A percentile compares a stretch with the other conserved stretches of the same genome.
phyloP scores from a whole-genome alignment of 1,140 invertebrate species.

The Drosophila pandora region DNA sequence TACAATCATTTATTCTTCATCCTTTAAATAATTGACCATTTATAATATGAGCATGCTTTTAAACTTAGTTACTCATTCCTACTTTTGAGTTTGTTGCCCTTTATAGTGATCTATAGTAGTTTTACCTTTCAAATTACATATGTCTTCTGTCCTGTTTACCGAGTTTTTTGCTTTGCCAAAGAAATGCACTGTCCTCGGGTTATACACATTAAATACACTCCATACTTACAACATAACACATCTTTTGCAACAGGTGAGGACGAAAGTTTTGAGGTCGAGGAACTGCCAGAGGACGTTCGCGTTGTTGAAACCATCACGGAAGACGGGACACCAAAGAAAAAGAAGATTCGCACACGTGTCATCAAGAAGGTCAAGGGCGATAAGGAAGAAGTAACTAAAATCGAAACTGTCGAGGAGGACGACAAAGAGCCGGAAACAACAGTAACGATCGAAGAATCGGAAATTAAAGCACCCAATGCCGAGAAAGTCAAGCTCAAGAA shows the following conservation, averaged over 20 bases:
- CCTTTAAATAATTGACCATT: not conserved
- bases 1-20: too few species aligned
- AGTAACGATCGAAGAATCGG: constrained; percentile 69
- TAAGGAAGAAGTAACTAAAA: constrained; percentile 82
- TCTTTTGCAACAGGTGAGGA: constrained; percentile 69
- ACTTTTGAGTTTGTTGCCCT: constrained; percentile 6
- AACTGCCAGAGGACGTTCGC: constrained; percentile 60
- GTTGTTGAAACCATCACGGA: constrained; percentile 41
- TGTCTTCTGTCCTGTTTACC: constrained; percentile 55
- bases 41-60: not conserved
- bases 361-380: constrained; percentile 82
- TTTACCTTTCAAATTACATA: constrained; percentile 23
- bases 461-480: constrained; percentile 29
- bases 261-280: constrained; percentile 50
- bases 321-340: constrained; percentile 46
- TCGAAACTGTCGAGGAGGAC: constrained; percentile 84
- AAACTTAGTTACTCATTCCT: constrained; percentile 15
- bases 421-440: constrained; percentile 80
- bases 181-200: constrained; percentile 61
- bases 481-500: constrained; percentile 61
- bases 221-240: constrained; percentile 34
- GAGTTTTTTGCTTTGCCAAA: constrained; percentile 66
- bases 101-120: not conserved
- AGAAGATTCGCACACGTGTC: constrained; percentile 74
- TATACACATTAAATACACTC: constrained; percentile 2